Base-by-base conservation (phyloP, 2,888 invertebrate genomes). In the Ectemnius lituratus region DNA sequence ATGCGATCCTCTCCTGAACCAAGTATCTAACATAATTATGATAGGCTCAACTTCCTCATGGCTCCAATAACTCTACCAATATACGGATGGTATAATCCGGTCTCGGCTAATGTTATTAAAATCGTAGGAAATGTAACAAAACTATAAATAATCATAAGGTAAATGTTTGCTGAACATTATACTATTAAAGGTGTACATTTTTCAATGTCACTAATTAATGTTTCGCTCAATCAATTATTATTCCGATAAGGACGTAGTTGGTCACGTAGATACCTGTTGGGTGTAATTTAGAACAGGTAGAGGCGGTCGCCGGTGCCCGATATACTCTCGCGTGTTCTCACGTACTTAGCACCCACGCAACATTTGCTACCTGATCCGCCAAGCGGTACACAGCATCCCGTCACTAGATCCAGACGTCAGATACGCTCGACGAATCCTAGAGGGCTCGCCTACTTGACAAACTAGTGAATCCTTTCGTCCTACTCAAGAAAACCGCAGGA, bases 301-400 rank as follows among this genome's bases (percentile, higher is more conserved):
- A 37, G 37, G 37, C 37, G 37, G 37, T 63, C 66, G 56, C 64
- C 28, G 56, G 1, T 37, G 37, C 0, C 37, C 37, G 11, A 6
- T 27, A 49, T 27, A 49, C 56, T 68, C 58, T 73, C 73, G 70
- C 80, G 75, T 78, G 75, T 75, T 80, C 78, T 80, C 80, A 68
- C 78, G 73, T 74, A 68, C 70, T 80, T 80, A 78, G 78, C 80
- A 73, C 75, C 74, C 70, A 74, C 75, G 73, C 71, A 13, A 60
- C 37, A 56, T 64, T 23, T 52, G 77, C 71, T 77, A 71, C 75
- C 71, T 66, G 76, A 75, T 75, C 77, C 73, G 62, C 67, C 63
- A 70, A 72, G 65, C 70, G 66, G 28, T 58, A 60, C 47, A 64
- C 46, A 65, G 61, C 70, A 59, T 37, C 37, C 37, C 67, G 27